These are phyloP conservation scores for Picathartes gymnocephalus DNA, from an alignment of 2,113 vertebrate species.

Conservation along the genomic window DNA sequence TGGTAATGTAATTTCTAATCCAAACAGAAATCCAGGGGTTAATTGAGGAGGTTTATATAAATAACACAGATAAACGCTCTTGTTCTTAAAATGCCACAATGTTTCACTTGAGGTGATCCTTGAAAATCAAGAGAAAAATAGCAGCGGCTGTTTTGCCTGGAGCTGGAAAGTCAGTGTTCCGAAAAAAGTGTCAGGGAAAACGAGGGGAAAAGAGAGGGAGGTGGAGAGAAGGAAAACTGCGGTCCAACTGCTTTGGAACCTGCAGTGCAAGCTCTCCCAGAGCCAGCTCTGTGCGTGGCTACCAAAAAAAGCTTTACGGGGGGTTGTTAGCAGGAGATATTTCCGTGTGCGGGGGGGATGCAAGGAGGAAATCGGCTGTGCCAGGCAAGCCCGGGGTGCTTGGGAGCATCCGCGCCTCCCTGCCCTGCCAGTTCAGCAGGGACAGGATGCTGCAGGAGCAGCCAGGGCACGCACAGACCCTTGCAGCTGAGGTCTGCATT, in stretches of 20 bases:
- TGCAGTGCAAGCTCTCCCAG: not conserved
- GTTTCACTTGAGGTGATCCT: constrained; percentile 63
- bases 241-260: not conserved
- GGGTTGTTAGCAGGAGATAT: not conserved
- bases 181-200: constrained; percentile 53
- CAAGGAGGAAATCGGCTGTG: not conserved
- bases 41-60: constrained; percentile 22
- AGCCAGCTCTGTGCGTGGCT: not conserved
- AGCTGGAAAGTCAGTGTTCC: constrained; percentile 62
- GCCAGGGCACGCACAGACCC: not conserved
- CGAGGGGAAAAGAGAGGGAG: not conserved
- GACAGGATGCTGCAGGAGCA: constrained; percentile 27
- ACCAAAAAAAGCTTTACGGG: not conserved
- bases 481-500: constrained; percentile 35
- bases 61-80: constrained; percentile 41
- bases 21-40: constrained; percentile 11
- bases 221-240: not conserved
- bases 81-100: constrained; percentile 52
- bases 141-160: constrained; percentile 48
- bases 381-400: not conserved
- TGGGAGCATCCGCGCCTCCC: not conserved
- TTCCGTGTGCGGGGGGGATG: not conserved
- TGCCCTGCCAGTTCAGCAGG: not conserved
- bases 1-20: not conserved
- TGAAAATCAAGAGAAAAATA: constrained; percentile 59